Percentiles rank a stretch among this genome's conserved stretches.
phyloP scores from a whole-genome alignment of 1,140 invertebrate genomes.

The Aphis craccivora region DNA sequence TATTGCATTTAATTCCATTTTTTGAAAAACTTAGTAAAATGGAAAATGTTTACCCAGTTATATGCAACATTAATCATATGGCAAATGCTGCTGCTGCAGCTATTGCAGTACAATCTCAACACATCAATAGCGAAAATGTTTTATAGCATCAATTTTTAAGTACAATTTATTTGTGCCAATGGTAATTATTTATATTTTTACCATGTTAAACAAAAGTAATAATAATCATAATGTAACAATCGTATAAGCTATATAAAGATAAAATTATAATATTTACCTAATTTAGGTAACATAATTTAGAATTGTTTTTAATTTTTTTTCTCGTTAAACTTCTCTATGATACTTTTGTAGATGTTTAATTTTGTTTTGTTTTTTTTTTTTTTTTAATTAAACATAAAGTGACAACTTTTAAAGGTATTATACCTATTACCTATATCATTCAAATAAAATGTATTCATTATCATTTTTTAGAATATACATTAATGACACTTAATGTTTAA shows the following conservation, averaged over 20 bases:
- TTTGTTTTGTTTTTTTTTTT: constrained; percentile 6
- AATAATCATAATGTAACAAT: constrained; percentile 23
- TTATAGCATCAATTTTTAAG: constrained; percentile 45
- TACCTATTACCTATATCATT: neutral
- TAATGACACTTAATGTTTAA: neutral
- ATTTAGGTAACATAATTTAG: constrained; percentile 17
- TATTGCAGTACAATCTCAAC: constrained; percentile 7
- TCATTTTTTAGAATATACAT: neutral
- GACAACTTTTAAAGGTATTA: neutral
- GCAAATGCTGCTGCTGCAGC: constrained; percentile 67
- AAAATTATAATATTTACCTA: constrained; percentile 24
- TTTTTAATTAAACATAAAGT: neutral
- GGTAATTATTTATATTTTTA: neutral
- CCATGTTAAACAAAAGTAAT: constrained; percentile 25
- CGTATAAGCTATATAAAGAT: constrained; percentile 18
- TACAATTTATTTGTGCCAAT: constrained; percentile 55
- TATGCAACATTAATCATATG: constrained; percentile 80
- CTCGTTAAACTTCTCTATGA: neutral
- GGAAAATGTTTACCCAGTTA: constrained; percentile 91
- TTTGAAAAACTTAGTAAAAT: constrained; percentile 94
- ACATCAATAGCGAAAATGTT: neutral
- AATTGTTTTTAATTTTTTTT: constrained; percentile 1
- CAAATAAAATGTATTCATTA: neutral
- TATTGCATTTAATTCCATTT: constrained; percentile 93
- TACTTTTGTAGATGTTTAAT: neutral